These are phyloP conservation scores for Poeciliopsis prolifica DNA, from an alignment of 2,113 vertebrate genomes.

Conservation along the genomic window DNA sequence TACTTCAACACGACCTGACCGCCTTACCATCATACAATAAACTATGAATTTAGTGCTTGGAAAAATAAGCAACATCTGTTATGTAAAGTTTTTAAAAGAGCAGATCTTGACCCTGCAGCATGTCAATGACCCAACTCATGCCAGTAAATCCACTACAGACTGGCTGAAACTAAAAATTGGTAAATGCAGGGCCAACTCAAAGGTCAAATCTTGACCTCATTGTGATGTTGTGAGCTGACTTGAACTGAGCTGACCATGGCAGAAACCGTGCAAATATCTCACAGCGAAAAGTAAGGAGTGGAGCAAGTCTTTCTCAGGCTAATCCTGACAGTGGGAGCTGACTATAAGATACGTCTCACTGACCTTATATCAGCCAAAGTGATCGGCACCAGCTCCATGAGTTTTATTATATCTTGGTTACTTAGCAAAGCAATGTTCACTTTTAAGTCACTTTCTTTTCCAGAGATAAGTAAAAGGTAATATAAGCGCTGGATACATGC, in stretches of 20 bases:
- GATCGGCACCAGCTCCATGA: too few relatives aligned
- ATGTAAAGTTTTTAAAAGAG: background rate
- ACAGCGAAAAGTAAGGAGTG: background rate
- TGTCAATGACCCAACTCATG: background rate
- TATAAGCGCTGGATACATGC: too few relatives aligned
- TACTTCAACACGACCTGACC: background rate
- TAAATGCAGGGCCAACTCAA: background rate
- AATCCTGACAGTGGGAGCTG: background rate
- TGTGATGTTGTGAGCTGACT: background rate
- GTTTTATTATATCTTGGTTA: too few relatives aligned
- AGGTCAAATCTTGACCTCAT: background rate
- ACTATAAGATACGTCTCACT: too few relatives aligned
- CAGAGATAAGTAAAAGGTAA: too few relatives aligned
- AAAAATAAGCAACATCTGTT: background rate
- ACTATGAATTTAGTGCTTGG: background rate
- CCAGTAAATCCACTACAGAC: background rate
- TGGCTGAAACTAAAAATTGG: background rate
- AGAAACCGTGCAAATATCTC: background rate
- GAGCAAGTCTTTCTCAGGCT: background rate
- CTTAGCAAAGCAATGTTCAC: too few relatives aligned
- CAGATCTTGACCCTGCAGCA: background rate
- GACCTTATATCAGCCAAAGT: too few relatives aligned
- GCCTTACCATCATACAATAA: background rate
- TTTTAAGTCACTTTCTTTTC: too few relatives aligned
- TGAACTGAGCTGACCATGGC: background rate